phyloP scores from a whole-genome alignment of 2,888 invertebrate genomes.

The Drosophila demipolita region DNA sequence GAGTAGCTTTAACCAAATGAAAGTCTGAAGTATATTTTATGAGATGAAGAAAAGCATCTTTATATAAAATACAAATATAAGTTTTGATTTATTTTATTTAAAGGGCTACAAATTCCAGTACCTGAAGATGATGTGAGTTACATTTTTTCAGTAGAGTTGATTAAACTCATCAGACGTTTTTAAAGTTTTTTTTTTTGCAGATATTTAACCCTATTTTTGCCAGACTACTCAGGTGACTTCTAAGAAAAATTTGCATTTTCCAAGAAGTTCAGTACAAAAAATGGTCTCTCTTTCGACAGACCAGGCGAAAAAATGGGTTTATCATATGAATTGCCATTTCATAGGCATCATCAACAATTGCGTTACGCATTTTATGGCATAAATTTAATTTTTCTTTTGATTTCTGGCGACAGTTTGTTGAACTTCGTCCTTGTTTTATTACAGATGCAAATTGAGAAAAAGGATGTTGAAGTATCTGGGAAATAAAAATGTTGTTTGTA shows the following conservation, averaged over 20 bases:
- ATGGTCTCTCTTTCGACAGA: neutral
- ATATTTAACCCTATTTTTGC: neutral
- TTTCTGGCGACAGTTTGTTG: neutral
- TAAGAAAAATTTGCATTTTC: neutral
- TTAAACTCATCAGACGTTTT: neutral
- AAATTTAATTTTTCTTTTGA: neutral
- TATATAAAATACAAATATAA: too few relatives aligned
- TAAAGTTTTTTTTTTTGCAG: neutral
- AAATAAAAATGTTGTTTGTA: neutral
- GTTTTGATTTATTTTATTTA: too few relatives aligned
- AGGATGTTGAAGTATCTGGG: neutral
- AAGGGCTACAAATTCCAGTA: too few relatives aligned
- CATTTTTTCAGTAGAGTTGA: neutral
- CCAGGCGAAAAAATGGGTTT: neutral
- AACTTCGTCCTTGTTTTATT: neutral
- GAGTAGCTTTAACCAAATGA: too few relatives aligned
- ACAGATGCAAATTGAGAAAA: neutral
- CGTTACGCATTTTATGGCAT: neutral
- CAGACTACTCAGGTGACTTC: neutral
- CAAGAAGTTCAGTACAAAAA: neutral
- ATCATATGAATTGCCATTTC: neutral
- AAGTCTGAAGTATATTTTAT: too few relatives aligned
- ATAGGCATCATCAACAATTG: neutral
- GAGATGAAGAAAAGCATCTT: too few relatives aligned
- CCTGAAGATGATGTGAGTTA: neutral